Evolutionary conservation across 2,113 vertebrate genomes (phyloP).

Genomic region (Dicerorhinus sumatrensis): DNA sequence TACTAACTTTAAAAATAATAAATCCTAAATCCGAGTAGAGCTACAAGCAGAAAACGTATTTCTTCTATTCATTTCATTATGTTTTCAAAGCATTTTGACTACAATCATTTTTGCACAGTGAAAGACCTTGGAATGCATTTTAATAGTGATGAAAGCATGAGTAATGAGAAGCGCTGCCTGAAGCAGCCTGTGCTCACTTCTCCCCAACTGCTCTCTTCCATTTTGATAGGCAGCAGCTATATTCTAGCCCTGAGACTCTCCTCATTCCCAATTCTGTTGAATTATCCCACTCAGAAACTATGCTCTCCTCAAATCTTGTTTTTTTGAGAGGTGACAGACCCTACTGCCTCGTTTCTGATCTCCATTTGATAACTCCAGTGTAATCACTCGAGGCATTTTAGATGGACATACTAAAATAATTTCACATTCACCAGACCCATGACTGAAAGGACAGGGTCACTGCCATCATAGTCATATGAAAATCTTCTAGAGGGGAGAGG

Average conservation of each 20-base stretch:
- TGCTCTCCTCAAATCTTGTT: conserved; percentile 11
- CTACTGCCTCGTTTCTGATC: conserved; percentile 8
- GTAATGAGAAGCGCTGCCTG: not conserved
- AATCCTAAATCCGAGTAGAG: not conserved
- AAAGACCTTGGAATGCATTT: conserved; percentile 30
- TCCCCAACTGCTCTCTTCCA: not conserved
- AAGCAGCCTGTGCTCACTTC: accelerated
- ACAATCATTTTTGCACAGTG: not conserved
- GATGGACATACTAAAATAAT: not conserved
- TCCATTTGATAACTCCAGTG: not conserved
- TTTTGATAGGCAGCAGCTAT: not conserved
- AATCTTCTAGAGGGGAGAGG: not conserved
- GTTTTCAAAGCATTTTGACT: conserved; percentile 56
- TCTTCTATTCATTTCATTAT: conserved; percentile 21
- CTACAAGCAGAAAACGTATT: conserved; percentile 38
- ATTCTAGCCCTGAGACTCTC: not conserved
- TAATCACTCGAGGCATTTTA: conserved; percentile 14
- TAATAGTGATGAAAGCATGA: not conserved
- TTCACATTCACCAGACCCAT: conserved; percentile 18
- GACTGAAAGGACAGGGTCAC: not conserved
- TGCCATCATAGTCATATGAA: not conserved
- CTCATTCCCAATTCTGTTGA: conserved; percentile 35
- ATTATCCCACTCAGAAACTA: not conserved
- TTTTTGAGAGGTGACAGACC: conserved; percentile 43
- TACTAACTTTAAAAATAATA: conserved; percentile 57